These are phyloP conservation scores for Apodemia hepburni DNA, from an alignment of 2,888 invertebrate genomes.

Conservation along the genomic window DNA sequence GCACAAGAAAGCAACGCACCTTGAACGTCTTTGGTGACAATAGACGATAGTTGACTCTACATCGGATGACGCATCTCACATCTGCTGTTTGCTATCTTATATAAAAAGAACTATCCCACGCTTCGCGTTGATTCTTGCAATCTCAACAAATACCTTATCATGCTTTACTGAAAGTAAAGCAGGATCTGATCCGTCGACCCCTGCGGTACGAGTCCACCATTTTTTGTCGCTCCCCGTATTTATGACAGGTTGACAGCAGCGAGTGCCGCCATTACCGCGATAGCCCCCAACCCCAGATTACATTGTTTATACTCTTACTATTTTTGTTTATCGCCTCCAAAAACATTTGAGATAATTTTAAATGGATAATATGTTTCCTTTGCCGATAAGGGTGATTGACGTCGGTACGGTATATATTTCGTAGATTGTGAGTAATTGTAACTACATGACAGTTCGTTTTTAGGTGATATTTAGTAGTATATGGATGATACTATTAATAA, in stretches of 20 bases:
- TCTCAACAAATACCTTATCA: background rate
- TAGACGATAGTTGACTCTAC: too few relatives aligned
- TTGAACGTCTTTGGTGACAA: too few relatives aligned
- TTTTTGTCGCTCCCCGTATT: constrained; percentile 5
- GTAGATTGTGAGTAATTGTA: background rate
- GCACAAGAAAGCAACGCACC: too few relatives aligned
- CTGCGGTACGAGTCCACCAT: background rate
- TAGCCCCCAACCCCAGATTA: constrained; percentile 19
- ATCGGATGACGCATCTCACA: too few relatives aligned
- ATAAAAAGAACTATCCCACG: too few relatives aligned
- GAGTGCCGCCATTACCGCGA: constrained; percentile 14
- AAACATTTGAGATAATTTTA: constrained; percentile 8
- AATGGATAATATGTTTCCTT: constrained; percentile 17
- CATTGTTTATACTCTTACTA: constrained; percentile 17
- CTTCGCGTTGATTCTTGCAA: too few relatives aligned
- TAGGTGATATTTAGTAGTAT: background rate
- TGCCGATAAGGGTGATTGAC: constrained; percentile 19
- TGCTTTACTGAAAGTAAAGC: background rate
- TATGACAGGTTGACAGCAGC: constrained; percentile 12
- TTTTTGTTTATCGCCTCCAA: constrained; percentile 16
- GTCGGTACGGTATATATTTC: constrained; percentile 3
- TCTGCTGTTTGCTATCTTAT: too few relatives aligned
- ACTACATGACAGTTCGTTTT: background rate
- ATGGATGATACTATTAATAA: too few relatives aligned
- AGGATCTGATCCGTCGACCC: background rate